Base-by-base conservation (phyloP, 2,797 vertebrate genomes). In the Melanotaenia pygmaea region DNA sequence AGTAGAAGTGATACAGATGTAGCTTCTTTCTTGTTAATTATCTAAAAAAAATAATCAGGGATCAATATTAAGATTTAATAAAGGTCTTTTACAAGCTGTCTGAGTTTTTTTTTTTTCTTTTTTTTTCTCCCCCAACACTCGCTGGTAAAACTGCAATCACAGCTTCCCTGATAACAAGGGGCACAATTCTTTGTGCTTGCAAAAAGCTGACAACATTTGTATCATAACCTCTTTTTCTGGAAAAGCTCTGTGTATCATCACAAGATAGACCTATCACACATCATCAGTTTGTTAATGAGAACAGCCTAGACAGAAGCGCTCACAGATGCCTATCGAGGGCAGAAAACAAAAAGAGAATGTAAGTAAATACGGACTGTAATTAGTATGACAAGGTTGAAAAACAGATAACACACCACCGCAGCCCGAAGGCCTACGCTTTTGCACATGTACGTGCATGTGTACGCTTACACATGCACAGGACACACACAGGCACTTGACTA, bases 351-450 rank as follows among this genome's bases (percentile, higher is more conserved):
- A 91, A 91, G 87, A 92, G 85, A 93, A 91, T 92, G 93, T 90
- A 91, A 93, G 93, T 91, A 94, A 94, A 94, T 92, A 93, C 84
- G 91, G 92, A 91, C 86, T 90, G 86, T 94, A 94, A 94, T 94
- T 94, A 94, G 88, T 89, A 92, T 93, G 91, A 94, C 93, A 92
- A 90, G 91, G 91, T 89, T 92, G 91, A 89, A 92, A 88, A 91
- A 88, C 87, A 88, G 92, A 94, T 94, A 94, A 93, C 87, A 90
- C 88, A 85, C 80, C 64, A 64, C 78, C 59, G 81, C 88, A 84
- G 88, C 91, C 87, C 58, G 40, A 77, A 92, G 89, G 86, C 79
- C 82, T 70, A 30, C 70, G 77, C 83, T 76, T 83, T 72, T 69
- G 60, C 71, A 61, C 77, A 71, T 59, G 43, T 68, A 1, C 74